phyloP scores from a whole-genome alignment of 2,888 invertebrate genomes.

The Barypeithes pellucidus region DNA sequence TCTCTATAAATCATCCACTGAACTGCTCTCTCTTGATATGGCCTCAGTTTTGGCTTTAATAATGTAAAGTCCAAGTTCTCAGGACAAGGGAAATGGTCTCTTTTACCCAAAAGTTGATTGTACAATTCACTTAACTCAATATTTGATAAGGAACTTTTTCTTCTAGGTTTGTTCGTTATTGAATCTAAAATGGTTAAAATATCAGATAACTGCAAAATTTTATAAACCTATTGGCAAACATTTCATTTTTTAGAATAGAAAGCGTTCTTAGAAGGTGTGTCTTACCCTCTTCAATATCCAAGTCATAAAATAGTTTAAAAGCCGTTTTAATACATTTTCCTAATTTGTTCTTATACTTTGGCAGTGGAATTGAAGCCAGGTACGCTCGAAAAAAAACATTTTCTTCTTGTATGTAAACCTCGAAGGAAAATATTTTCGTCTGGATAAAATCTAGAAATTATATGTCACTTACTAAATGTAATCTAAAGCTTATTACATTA shows the following conservation, averaged over 20 bases:
- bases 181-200: background rate
- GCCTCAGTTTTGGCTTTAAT: constrained; percentile 74
- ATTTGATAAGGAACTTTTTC: constrained; percentile 29
- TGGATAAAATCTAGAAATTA: constrained; percentile 60
- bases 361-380: constrained; percentile 62
- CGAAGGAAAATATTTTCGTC: constrained; percentile 62
- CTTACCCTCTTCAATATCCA: constrained; percentile 52
- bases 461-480: no score
- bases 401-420: constrained; percentile 58
- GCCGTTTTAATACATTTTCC: constrained; percentile 59
- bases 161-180: constrained; percentile 5
- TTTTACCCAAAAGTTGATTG: constrained; percentile 33
- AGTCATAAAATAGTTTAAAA: constrained; percentile 60
- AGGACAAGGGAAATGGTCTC: background rate
- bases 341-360: constrained; percentile 60
- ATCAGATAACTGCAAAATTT: background rate
- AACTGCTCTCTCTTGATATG: constrained; percentile 79
- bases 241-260: no score
- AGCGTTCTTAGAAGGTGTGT: background rate
- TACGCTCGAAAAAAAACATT: constrained; percentile 60
- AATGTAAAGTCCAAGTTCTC: constrained; percentile 66
- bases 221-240: background rate
- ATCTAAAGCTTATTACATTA: no score
- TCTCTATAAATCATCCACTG: constrained; percentile 81
- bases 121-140: constrained; percentile 41